A percentile compares a stretch with the other conserved stretches of the same genome.
phyloP scores from a whole-genome alignment of 2,888 invertebrate genomes.

The Willowsia nigromaculata region DNA sequence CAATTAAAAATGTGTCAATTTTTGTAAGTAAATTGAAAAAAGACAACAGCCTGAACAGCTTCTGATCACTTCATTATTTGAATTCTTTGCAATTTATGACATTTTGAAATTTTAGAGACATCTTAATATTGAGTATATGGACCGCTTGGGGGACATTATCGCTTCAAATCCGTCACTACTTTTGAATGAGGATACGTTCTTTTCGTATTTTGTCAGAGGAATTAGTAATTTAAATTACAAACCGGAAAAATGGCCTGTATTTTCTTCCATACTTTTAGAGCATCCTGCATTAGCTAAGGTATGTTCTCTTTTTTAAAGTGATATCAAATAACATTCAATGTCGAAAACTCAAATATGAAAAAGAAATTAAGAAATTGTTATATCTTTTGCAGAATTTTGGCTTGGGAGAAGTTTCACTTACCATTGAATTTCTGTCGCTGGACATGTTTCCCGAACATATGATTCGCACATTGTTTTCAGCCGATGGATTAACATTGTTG shows the following conservation, averaged over 20 bases:
- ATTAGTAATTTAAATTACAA: slow-evolving; percentile 84
- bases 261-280: slow-evolving; percentile 81
- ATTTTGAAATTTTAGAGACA: slow-evolving; percentile 81
- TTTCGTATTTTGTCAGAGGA: slow-evolving; percentile 83
- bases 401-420: slow-evolving; percentile 83
- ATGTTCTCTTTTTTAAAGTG: slow-evolving; percentile 10
- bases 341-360: not conserved
- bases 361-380: not conserved
- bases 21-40: slow-evolving; percentile 81
- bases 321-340: not conserved
- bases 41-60: too few species aligned
- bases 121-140: slow-evolving; percentile 83
- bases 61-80: too few species aligned
- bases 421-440: slow-evolving; percentile 83
- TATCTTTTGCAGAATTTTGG: slow-evolving; percentile 79
- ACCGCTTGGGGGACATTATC: slow-evolving; percentile 83
- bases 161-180: slow-evolving; percentile 81
- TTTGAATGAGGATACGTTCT: slow-evolving; percentile 80
- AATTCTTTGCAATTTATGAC: too few species aligned
- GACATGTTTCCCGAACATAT: slow-evolving; percentile 82
- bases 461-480: slow-evolving; percentile 82
- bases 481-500: slow-evolving; percentile 80
- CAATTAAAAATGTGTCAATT: slow-evolving; percentile 82
- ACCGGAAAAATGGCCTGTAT: slow-evolving; percentile 83
- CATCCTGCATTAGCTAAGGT: slow-evolving; percentile 81